A percentile compares a stretch with the other conserved stretches of the same genome.
Evolutionary conservation across 2,113 vertebrate species (phyloP).

Genomic region (Atherinomorus stipes): DNA sequence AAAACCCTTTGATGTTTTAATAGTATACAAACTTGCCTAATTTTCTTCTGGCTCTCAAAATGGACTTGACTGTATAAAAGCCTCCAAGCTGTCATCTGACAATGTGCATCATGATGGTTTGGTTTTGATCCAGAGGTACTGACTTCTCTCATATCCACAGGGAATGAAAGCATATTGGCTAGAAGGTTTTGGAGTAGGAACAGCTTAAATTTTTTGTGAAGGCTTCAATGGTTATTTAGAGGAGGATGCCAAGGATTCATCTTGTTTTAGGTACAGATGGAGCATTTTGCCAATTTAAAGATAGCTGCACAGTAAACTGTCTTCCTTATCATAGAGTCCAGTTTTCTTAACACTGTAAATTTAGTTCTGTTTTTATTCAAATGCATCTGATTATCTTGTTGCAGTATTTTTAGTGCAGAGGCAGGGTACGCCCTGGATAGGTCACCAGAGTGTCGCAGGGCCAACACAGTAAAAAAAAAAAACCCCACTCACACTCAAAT

Average conservation of each 20-base stretch:
- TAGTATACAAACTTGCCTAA: neutral
- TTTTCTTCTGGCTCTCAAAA: neutral
- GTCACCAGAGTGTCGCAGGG: too few relatives aligned
- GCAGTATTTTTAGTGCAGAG: too few relatives aligned
- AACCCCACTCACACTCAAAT: too few relatives aligned
- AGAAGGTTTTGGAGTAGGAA: neutral
- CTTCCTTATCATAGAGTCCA: neutral
- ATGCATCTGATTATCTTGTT: neutral
- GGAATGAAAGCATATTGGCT: neutral
- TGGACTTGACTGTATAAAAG: neutral
- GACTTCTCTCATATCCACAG: neutral
- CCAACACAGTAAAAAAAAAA: too few relatives aligned
- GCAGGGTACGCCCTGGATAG: too few relatives aligned
- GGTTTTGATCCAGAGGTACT: too few relatives aligned
- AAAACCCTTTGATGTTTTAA: neutral
- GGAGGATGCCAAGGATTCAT: constrained; percentile 17
- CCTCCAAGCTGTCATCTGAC: neutral
- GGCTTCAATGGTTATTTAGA: constrained; percentile 5
- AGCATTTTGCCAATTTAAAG: neutral
- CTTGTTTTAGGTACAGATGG: neutral
- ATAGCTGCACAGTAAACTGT: neutral
- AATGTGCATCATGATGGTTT: too few relatives aligned
- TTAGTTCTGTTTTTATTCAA: neutral
- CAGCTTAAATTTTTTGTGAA: constrained; percentile 22
- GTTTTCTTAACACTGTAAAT: neutral